These are phyloP conservation scores for Pelmatolapia mariae DNA, from an alignment of 2,113 vertebrate species.

Conservation along the genomic window DNA sequence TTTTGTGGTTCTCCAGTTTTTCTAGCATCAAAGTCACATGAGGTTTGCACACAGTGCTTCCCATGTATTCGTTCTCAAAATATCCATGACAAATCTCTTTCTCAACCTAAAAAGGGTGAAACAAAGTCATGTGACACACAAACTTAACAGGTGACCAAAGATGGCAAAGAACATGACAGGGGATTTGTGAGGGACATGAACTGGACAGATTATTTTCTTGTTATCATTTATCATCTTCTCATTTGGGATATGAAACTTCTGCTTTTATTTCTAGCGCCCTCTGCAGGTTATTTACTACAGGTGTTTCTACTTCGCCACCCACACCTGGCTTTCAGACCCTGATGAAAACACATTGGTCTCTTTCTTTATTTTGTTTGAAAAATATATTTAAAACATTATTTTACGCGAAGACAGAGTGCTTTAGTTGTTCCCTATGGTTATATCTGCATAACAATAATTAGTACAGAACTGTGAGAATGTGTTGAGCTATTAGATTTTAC, in stretches of 20 bases:
- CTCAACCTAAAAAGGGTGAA: neutral
- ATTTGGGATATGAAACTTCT: neutral
- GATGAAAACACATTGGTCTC: neutral
- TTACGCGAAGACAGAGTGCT: accelerated
- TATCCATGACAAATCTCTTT: neutral
- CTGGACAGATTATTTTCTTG: neutral
- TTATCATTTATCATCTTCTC: neutral
- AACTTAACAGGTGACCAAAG: neutral
- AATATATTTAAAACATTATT: neutral
- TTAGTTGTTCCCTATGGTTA: neutral
- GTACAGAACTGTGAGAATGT: neutral
- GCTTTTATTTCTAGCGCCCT: neutral
- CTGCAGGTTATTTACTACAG: neutral
- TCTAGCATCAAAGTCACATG: neutral
- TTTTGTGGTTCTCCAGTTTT: neutral
- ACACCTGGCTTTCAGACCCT: neutral
- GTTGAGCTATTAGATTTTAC: neutral
- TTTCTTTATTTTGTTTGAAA: neutral
- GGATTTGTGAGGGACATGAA: neutral
- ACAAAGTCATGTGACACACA: neutral
- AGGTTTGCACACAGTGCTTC: neutral
- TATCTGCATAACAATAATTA: neutral
- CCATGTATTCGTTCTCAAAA: neutral
- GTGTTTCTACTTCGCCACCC: neutral
- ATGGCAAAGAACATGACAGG: neutral